Conservation (phyloP, 2,113 vertebrate species). For the Narcine bancroftii region DNA sequence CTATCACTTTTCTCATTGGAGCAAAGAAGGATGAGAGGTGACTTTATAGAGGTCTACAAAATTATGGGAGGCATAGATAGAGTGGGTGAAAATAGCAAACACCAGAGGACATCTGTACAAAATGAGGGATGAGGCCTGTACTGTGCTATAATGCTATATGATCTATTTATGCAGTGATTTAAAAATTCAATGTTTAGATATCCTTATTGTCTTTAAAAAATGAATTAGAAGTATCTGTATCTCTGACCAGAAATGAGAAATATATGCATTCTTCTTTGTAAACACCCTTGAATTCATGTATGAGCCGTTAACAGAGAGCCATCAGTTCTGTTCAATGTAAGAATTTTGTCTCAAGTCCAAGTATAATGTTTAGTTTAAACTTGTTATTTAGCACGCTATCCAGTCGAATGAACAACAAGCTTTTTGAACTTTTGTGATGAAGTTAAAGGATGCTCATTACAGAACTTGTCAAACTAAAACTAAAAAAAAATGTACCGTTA, state of each 20-base stretch:
- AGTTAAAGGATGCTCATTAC: no score
- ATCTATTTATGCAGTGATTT: not conserved
- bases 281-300: not conserved
- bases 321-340: not conserved
- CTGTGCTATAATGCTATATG: no score
- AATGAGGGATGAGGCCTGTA: no score
- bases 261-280: not conserved
- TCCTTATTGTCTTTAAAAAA: not conserved
- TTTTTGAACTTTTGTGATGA: not conserved
- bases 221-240: not conserved
- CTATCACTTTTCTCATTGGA: no score
- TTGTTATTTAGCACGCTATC: not conserved
- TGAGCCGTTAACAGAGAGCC: not conserved
- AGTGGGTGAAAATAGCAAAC: no score
- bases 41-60: no score
- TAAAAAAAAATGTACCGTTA: not conserved
- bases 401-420: not conserved
- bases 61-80: no score
- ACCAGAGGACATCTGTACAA: no score
- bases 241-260: not conserved
- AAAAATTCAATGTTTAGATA: not conserved
- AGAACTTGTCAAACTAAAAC: not conserved
- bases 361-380: not conserved
- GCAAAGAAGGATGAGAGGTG: no score
- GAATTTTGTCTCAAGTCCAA: not conserved